A percentile compares a stretch with the other conserved stretches of the same genome.
Evolutionary conservation across 2,888 invertebrate genomes (phyloP).

Genomic region (Agriopis marginaria): DNA sequence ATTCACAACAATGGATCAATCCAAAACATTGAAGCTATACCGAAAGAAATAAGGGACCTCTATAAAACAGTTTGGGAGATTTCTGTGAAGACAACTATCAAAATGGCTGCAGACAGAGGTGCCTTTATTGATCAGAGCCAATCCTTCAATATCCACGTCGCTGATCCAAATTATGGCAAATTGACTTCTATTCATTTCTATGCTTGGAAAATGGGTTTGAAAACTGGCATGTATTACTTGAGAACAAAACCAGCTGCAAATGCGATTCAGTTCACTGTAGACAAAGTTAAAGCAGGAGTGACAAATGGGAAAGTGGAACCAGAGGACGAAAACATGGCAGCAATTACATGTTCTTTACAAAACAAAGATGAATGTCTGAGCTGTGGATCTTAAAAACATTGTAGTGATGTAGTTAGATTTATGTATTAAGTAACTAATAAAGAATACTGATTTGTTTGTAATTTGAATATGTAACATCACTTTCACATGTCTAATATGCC

Average conservation of each 20-base stretch:
- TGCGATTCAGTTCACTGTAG: conserved; percentile 99
- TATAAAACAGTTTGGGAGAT: conserved; percentile 99
- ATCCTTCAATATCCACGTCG: conserved; percentile 98
- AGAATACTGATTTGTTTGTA: not conserved
- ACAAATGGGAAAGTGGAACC: conserved; percentile 64
- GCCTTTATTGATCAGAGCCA: conserved; percentile 99
- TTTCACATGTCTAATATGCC: not conserved
- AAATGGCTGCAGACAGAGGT: conserved; percentile 99
- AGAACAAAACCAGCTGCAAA: conserved; percentile 98
- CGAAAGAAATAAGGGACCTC: conserved; percentile 93
- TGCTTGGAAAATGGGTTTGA: conserved; percentile 98
- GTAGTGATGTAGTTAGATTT: not conserved
- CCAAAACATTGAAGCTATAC: conserved; percentile 94
- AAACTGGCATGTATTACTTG: conserved; percentile 99
- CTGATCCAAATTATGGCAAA: conserved; percentile 96
- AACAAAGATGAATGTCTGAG: conserved; percentile 96
- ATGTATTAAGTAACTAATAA: not conserved
- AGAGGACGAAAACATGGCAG: conserved; percentile 88
- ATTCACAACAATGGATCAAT: conserved; percentile 97
- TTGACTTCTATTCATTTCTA: conserved; percentile 99
- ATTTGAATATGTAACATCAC: not conserved
- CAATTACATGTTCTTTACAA: conserved; percentile 94
- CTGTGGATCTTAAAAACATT: conserved; percentile 89
- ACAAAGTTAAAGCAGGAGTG: conserved; percentile 87
- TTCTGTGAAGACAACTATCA: conserved; percentile 95